Evolutionary conservation across 2,888 invertebrate genomes (phyloP), one percentile per base, ranked within the genome.

Genomic region (Sepiola atlantica): DNA sequence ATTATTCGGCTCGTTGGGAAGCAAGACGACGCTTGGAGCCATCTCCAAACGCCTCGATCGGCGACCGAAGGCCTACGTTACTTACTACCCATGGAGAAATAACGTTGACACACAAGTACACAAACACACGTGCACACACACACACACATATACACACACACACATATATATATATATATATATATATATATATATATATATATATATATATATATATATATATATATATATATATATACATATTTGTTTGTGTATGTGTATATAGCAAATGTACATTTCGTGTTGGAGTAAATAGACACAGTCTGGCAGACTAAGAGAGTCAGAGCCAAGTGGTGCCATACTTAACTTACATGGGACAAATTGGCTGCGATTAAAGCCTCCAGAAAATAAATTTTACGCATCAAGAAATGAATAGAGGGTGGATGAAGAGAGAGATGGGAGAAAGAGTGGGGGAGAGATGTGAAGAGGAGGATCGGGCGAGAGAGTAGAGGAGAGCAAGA

Each of bases 1-100:
- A 77, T 77, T 77, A 77, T 77, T 77, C 77, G 77, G 77, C 77
- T 77, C 77, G 77, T 77, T 77, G 77, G 77, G 77, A 77, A n/a
- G 77, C 77, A 77, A 77, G 77, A n/a, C 77, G 77, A 77, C 77
- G 77, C 77, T 77, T 77, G 77, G 77, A 77, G 77, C 77, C 77
- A 77, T 77, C 77, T 77, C 77, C n/a, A 77, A 77, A 77, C 77
- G n/a, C 77, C 77, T 77, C 77, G 77, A 32, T 77, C n/a, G 77
- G n/a, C 77, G 77, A 77, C 77, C 77, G 18, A 77, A 77, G 77
- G 16, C 77, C 77, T 77, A 77, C 77, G 77, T 77, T 77, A 77
- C 77, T 77, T 77, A 77, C n/a, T 77, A 77, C 77, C 77, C 77
- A 77, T n/a, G 32, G 77, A 77, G 77, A 77, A 77, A 28, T 28